Base-by-base conservation (phyloP, 2,113 vertebrate genomes). In the Eira barbara region DNA sequence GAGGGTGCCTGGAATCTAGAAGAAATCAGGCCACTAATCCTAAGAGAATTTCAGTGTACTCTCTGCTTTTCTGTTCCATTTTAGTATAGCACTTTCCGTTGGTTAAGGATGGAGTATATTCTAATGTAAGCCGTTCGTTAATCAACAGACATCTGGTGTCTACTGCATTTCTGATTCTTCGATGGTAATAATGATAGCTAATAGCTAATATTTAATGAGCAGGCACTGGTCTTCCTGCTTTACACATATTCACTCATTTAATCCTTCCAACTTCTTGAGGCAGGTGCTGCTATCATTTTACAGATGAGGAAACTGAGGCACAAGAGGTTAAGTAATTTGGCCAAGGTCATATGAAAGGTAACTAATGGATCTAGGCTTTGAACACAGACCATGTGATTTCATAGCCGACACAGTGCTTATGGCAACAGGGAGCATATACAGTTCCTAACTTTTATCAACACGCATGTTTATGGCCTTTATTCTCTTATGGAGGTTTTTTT, bases 31-130 rank as follows among this genome's bases (percentile, higher is more conserved):
- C 17, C n/a, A 78, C 13, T 80, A 76, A 81, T 86, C 45, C 27
- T 86, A 83, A 79, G 82, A 89, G 79, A 91, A 89, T 78, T 65
- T 59, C 36, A 92, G 7, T 78, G 27, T 31, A 29, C 21, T 88
- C 2, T 76, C 57, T 23, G 45, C 55, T 31, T 91, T 97, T 95
- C 92, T 84, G n/a, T 85, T 95, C 17, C 42, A 2, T 61, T 91
- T 93, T 78, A 91, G 17, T 93, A 63, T 89, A 34, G 82, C 89
- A 45, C 91, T 81, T 93, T 88, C 79, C 94, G 81, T 78, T 91
- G n/a, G 81, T 76, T 93, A 85, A 96, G 36, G 15, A 4, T 73
- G 94, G 65, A 78, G 23, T 81, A 6, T 93, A 93, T 96, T 96
- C 90, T 93, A 95, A 87, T 84, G 45, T 74, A 89, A 91, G 9